These are phyloP conservation scores for Poeciliopsis prolifica DNA, from an alignment of 2,113 vertebrate genomes.

Conservation along the genomic window DNA sequence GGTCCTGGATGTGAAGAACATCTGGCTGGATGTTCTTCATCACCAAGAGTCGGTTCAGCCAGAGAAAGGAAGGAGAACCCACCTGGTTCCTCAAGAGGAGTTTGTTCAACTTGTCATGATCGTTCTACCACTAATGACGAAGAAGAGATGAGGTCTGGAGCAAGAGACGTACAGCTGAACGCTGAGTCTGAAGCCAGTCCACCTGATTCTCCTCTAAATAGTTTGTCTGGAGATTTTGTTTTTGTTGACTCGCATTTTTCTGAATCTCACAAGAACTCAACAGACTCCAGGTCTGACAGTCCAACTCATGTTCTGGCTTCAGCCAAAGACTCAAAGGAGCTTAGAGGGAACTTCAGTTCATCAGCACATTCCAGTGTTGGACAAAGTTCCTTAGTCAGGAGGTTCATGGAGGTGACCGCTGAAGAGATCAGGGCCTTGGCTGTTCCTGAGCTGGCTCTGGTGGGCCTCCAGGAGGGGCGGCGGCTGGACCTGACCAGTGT, in stretches of 20 bases:
- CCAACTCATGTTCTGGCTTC: background rate
- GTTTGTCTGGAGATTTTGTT: background rate
- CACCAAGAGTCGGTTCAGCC: background rate
- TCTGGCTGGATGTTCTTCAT: background rate
- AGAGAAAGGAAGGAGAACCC: background rate
- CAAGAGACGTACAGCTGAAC: background rate
- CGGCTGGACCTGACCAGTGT: fast-evolving
- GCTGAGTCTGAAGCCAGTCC: background rate
- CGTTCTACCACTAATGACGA: background rate
- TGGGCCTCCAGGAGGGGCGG: slow-evolving; percentile 1
- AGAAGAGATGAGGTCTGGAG: background rate
- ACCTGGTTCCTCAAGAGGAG: background rate
- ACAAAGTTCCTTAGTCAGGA: slow-evolving; percentile 18
- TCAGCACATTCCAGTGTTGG: background rate
- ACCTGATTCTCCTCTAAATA: background rate
- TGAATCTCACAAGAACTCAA: slow-evolving; percentile 3
- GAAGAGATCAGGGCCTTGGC: slow-evolving; percentile 19
- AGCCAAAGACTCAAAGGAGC: background rate
- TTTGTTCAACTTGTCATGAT: background rate
- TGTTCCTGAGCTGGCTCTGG: slow-evolving; percentile 4
- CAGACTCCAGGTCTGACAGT: background rate
- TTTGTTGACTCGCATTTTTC: slow-evolving; percentile 35
- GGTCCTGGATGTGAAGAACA: background rate
- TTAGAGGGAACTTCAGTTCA: background rate
- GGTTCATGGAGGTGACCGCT: slow-evolving; percentile 7